Percentiles rank a stretch among this genome's conserved stretches.
Conservation (phyloP, 2,113 vertebrate genomes). For the Rynchops niger region DNA sequence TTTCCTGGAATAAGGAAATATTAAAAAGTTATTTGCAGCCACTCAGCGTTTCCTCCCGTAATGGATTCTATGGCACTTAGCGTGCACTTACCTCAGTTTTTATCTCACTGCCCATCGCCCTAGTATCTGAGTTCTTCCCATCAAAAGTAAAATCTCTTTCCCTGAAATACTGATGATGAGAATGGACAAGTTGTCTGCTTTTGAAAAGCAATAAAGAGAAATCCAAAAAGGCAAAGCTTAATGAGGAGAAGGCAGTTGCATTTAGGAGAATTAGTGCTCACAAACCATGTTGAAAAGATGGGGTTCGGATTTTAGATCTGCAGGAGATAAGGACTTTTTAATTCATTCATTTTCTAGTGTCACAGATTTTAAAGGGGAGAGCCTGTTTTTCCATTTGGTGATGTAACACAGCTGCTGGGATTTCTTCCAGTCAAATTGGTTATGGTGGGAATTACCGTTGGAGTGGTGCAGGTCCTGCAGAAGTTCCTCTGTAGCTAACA, state of each 20-base stretch:
- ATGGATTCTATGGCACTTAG: conserved; percentile 33
- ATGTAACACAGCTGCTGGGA: not conserved
- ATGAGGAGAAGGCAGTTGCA: not conserved
- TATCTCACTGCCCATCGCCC: not conserved
- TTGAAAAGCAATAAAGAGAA: not conserved
- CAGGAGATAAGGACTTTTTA: not conserved
- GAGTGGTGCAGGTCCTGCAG: not conserved
- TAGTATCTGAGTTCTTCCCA: not conserved
- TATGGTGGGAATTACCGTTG: rapidly evolving
- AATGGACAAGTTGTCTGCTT: not conserved
- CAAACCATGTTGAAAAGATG: not conserved
- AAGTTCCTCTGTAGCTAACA: not conserved
- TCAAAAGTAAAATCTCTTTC: conserved; percentile 15
- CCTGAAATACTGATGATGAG: conserved; percentile 14
- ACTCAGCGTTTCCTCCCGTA: not conserved
- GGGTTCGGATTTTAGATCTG: not conserved
- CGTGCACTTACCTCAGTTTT: conserved; percentile 1
- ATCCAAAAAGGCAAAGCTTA: not conserved
- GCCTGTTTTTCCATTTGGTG: not conserved
- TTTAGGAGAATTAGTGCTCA: not conserved
- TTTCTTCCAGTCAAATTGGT: not conserved
- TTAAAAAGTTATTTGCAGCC: conserved; percentile 31
- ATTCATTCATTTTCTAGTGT: not conserved
- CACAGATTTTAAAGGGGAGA: not conserved
- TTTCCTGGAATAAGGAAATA: conserved; percentile 59